Evolutionary conservation across 2,797 vertebrate species (phyloP), one percentile per base, ranked within the genome.

Genomic region (Delichon dasypus): DNA sequence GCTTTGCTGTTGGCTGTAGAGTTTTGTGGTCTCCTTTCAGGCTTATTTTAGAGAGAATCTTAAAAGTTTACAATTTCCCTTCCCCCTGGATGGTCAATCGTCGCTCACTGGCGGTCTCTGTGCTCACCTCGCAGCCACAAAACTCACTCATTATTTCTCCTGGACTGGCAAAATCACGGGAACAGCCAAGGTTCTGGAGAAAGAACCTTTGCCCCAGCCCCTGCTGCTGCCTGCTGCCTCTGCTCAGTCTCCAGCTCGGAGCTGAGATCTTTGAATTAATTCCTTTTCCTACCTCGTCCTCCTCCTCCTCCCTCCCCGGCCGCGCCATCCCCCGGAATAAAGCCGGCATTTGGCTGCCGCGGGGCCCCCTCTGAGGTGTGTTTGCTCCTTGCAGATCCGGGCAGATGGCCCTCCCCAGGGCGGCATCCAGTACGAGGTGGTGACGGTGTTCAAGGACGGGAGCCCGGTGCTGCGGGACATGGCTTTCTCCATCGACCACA

Each of bases 381-480:
- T 93, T 72, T 74, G 58, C 88, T 71, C 94, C 80, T 53, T 21
- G 34, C 97, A 99, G 99, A 98, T 99, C 96, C 98, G 99, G 78
- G 98, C 99, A 44, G 99, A 99, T 30, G 98, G 98, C 5, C 98
- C 98, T 66, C 98, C 98, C 50, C 98, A 98, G 55, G 99, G 98
- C 14, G 99, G 99, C 16, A 98, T 98, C 88, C 98, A 99, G 87
- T 99, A 99, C 7, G 99, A 99, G 97, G 99, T 98, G 78, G 94
- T 99, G 96, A 97, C 97, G 3, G 98, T 99, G 92, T 98, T 99
- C 97, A 99, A 98, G 97, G 99, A 99, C 11, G 98, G 98, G 79
- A 98, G 98, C 96, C 97, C 98, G 38, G 96, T 99, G 95, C 99
- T 99, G 60, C 97, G 98, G 85, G 99, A 99, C 97, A 99, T 99